These are phyloP conservation scores for Coelinius sp. DNA, from an alignment of 2,888 invertebrate genomes.

Conservation along the genomic window DNA sequence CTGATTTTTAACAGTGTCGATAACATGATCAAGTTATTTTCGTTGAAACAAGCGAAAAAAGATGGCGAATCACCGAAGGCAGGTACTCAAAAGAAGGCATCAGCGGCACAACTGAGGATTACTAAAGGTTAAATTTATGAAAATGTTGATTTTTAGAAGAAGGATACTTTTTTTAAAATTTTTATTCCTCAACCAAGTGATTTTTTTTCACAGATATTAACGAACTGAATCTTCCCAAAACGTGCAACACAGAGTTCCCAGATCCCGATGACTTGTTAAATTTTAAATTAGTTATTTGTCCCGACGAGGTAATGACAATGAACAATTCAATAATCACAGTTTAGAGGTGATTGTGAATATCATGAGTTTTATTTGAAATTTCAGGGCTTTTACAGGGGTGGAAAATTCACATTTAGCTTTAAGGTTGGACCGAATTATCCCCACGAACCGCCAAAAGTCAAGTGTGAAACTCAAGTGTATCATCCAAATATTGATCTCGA, in stretches of 20 bases:
- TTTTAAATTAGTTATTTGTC: slow-evolving; percentile 96
- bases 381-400: slow-evolving; percentile 93
- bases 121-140: slow-evolving; percentile 85
- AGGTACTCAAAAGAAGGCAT: slow-evolving; percentile 90
- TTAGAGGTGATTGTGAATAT: neutral
- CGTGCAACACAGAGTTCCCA: slow-evolving; percentile 95
- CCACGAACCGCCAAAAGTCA: slow-evolving; percentile 98
- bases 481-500: slow-evolving; percentile 99
- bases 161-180: neutral
- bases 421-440: slow-evolving; percentile 98
- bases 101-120: slow-evolving; percentile 96
- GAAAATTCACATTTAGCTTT: slow-evolving; percentile 96
- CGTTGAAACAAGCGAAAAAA: slow-evolving; percentile 98
- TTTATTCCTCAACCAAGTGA: slow-evolving; percentile 14
- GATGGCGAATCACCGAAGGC: slow-evolving; percentile 90
- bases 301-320: slow-evolving; percentile 83
- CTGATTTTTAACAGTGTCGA: slow-evolving; percentile 35
- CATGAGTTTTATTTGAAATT: slow-evolving; percentile 46
- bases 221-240: slow-evolving; percentile 97
- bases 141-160: neutral
- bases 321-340: neutral
- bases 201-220: slow-evolving; percentile 84
- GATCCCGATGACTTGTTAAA: slow-evolving; percentile 96
- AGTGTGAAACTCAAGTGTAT: slow-evolving; percentile 97
- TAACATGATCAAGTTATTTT: slow-evolving; percentile 97